Evolutionary conservation across 2,113 vertebrate species (phyloP).

Genomic region (Neotoma lepida): DNA sequence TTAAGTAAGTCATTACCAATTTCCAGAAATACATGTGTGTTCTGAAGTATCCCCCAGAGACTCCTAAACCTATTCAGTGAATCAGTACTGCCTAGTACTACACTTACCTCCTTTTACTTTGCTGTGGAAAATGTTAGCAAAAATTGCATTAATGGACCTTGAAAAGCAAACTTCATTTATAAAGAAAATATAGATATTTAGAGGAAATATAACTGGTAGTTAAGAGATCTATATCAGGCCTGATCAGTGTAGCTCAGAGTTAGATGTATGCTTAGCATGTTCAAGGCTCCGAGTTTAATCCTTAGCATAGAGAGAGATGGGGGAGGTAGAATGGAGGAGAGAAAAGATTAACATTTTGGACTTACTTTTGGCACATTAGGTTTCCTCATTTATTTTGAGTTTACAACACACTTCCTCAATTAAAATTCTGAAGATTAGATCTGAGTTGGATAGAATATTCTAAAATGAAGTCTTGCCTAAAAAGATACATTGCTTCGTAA

Average conservation of each 20-base stretch:
- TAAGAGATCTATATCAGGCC: not conserved
- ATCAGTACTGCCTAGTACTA: not conserved
- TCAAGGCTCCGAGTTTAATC: not conserved
- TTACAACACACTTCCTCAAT: conserved; percentile 44
- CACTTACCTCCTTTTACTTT: conserved; percentile 15
- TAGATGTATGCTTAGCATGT: not conserved
- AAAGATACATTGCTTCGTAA: not conserved
- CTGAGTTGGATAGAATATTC: conserved; percentile 1
- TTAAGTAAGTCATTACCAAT: not conserved
- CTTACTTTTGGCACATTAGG: not conserved
- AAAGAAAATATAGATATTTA: conserved; percentile 10
- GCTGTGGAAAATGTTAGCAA: conserved; percentile 32
- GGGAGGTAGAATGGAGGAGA: not conserved
- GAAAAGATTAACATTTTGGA: not conserved
- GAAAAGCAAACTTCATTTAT: conserved; percentile 33
- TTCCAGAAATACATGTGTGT: not conserved
- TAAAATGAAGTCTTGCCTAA: conserved; percentile 29
- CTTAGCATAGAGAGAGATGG: not conserved
- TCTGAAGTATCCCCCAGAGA: not conserved
- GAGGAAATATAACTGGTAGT: not conserved
- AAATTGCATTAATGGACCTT: conserved; percentile 29
- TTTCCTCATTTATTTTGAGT: not conserved
- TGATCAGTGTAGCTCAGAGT: not conserved
- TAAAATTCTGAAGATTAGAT: conserved; percentile 20
- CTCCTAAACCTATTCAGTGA: not conserved